Evolutionary conservation across 1,140 invertebrate species (phyloP).

Genomic region (Aporrectodea caliginosa): DNA sequence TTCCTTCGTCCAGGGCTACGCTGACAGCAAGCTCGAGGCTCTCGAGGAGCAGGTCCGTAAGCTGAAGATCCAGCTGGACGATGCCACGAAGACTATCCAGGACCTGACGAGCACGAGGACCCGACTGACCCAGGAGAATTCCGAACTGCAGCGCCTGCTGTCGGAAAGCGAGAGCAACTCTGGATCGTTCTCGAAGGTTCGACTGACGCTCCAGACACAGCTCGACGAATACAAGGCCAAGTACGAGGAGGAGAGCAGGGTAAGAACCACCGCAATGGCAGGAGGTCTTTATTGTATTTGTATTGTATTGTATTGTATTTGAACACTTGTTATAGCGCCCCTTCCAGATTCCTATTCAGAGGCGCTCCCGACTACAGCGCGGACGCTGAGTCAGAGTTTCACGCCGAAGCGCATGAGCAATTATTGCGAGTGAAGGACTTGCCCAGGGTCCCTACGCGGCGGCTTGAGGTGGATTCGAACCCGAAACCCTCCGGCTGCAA

Average conservation of each 20-base stretch:
- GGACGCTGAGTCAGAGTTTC: too few species aligned
- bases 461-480: too few species aligned
- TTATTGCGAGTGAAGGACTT: too few species aligned
- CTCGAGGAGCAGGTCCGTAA: conserved; percentile 45
- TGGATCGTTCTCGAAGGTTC: conserved; percentile 50
- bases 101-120: conserved; percentile 47
- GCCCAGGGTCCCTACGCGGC: too few species aligned
- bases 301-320: too few species aligned
- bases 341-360: too few species aligned
- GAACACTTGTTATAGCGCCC: too few species aligned
- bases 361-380: too few species aligned
- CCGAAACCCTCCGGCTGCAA: too few species aligned
- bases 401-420: too few species aligned
- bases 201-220: conserved; percentile 44
- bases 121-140: conserved; percentile 55
- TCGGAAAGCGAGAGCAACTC: conserved; percentile 54
- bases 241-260: conserved; percentile 48
- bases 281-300: too few species aligned
- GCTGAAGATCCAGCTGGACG: conserved; percentile 52
- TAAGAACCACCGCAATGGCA: not conserved
- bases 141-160: conserved; percentile 52
- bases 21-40: conserved; percentile 49
- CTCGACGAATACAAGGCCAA: conserved; percentile 52
- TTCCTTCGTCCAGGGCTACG: conserved; percentile 38
- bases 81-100: conserved; percentile 50